Evolutionary conservation across 2,888 invertebrate genomes (phyloP).

Genomic region (Nymphalis urticae): DNA sequence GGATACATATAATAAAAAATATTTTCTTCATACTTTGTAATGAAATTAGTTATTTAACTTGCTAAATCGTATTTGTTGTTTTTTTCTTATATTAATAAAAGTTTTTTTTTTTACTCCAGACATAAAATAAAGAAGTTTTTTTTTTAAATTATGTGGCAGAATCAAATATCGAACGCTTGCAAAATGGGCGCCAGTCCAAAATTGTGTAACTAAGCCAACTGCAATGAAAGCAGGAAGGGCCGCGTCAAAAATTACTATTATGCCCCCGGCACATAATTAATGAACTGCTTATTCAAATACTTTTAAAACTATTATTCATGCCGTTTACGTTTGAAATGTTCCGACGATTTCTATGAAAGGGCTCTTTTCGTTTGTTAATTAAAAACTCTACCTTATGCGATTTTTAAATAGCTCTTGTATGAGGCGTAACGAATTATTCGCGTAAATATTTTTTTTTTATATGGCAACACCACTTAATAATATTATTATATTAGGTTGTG

Average conservation of each 20-base stretch:
- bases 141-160: neutral
- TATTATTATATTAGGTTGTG: neutral
- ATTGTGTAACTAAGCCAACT: constrained; percentile 72
- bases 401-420: constrained; percentile 66
- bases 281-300: constrained; percentile 81
- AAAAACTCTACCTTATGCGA: constrained; percentile 68
- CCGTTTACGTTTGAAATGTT: constrained; percentile 78
- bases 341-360: constrained; percentile 76
- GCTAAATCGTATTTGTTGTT: too few species aligned
- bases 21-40: too few species aligned
- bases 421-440: constrained; percentile 41
- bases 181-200: constrained; percentile 52
- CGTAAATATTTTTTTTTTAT: constrained; percentile 38
- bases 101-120: too few species aligned
- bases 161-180: constrained; percentile 34
- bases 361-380: constrained; percentile 71
- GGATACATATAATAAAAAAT: too few species aligned
- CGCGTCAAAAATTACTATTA: constrained; percentile 80
- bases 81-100: too few species aligned
- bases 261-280: constrained; percentile 74
- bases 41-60: too few species aligned
- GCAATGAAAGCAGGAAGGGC: constrained; percentile 79
- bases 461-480: constrained; percentile 4
- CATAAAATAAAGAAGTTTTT: too few species aligned
- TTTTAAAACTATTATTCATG: constrained; percentile 82